Evolutionary conservation across 2,888 invertebrate species (phyloP).

Genomic region (Caenorhabditis auriculariae): DNA sequence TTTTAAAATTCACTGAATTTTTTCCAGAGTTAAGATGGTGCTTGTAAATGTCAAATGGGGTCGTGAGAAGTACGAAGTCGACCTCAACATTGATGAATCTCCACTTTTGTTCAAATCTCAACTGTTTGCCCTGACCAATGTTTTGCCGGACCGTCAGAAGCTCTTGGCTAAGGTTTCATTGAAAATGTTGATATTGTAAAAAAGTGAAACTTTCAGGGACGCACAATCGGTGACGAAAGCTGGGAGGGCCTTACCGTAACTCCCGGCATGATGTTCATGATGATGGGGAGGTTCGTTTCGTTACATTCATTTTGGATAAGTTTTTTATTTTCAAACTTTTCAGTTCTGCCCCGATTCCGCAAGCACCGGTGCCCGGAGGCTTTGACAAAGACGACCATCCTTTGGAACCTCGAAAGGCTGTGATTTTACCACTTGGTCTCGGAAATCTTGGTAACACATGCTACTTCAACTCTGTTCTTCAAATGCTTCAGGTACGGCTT

Average conservation of each 20-base stretch:
- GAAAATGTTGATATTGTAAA: neutral
- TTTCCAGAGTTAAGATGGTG: no score
- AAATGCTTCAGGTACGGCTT: no score
- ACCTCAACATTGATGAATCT: constrained; percentile 88
- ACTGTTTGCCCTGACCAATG: constrained; percentile 90
- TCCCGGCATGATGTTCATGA: constrained; percentile 67
- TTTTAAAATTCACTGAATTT: no score
- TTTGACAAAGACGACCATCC: neutral
- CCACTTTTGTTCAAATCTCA: constrained; percentile 95
- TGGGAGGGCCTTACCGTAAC: constrained; percentile 55
- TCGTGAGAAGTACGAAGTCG: constrained; percentile 86
- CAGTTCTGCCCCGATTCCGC: constrained; percentile 83
- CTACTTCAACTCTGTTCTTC: constrained; percentile 58
- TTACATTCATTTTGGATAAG: no score
- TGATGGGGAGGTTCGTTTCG: constrained; percentile 91
- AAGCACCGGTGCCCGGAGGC: constrained; percentile 78
- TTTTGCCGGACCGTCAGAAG: constrained; percentile 93
- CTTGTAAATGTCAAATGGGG: constrained; percentile 90
- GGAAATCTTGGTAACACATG: constrained; percentile 77
- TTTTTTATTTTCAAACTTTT: no score
- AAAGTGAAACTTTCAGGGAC: constrained; percentile 41
- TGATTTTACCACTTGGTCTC: constrained; percentile 88
- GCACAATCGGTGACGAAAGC: constrained; percentile 51
- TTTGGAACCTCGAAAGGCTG: constrained; percentile 85
- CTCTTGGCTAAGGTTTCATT: constrained; percentile 85